Conservation (phyloP, 2,113 vertebrate genomes). For the Podocnemis expansa region DNA sequence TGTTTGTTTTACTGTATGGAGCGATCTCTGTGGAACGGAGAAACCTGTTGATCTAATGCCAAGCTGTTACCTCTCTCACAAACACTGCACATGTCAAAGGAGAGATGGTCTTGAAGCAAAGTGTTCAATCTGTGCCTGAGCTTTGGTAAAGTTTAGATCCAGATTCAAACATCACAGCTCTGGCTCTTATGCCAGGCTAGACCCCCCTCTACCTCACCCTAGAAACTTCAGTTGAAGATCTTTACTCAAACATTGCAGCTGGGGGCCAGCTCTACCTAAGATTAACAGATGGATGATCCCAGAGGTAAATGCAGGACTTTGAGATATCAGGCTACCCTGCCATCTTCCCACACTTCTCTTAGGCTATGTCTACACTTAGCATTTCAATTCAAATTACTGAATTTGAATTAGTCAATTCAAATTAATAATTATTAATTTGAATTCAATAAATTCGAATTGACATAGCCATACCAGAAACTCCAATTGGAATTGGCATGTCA, state of each 20-base stretch:
- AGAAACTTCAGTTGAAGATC: neutral
- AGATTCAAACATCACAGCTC: constrained; percentile 43
- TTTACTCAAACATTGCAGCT: constrained; percentile 44
- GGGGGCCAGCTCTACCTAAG: neutral
- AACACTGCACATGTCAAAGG: neutral
- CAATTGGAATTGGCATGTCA: too few relatives aligned
- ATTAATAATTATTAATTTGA: too few relatives aligned
- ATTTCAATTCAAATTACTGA: too few relatives aligned
- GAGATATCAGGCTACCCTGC: constrained; percentile 5
- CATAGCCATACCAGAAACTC: too few relatives aligned
- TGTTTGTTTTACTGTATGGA: too few relatives aligned
- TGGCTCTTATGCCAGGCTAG: constrained; percentile 34
- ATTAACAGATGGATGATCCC: neutral
- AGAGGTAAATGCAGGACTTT: neutral
- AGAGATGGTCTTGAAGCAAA: constrained; percentile 12
- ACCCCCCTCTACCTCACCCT: neutral
- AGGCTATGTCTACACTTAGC: too few relatives aligned
- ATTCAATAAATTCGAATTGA: too few relatives aligned
- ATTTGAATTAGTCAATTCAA: too few relatives aligned
- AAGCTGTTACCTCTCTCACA: fast-evolving
- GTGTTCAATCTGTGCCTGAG: neutral
- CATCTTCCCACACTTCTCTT: neutral
- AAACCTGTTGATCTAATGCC: neutral
- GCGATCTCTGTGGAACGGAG: neutral
- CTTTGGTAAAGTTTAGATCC: neutral